Evolutionary conservation across 2,888 invertebrate species (phyloP).

Genomic region (Standfussiana lucernea): DNA sequence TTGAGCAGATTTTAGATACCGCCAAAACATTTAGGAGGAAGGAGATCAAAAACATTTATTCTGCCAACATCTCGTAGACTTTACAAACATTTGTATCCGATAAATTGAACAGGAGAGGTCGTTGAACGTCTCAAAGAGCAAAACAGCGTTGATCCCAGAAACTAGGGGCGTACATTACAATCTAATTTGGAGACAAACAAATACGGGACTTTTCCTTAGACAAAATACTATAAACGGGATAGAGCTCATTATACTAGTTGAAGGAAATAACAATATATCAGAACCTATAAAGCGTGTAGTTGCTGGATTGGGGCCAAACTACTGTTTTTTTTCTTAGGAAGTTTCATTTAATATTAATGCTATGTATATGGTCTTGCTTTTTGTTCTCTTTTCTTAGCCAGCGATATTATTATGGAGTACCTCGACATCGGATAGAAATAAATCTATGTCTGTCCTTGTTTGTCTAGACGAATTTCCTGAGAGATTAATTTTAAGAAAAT

Average conservation of each 20-base stretch:
- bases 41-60: conserved; percentile 9
- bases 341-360: conserved; percentile 58
- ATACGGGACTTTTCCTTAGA: conserved; percentile 25
- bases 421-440: conserved; percentile 1
- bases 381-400: conserved; percentile 20
- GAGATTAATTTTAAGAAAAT: neutral
- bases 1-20: conserved; percentile 24
- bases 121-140: conserved; percentile 56
- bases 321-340: conserved; percentile 45
- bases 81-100: conserved; percentile 35
- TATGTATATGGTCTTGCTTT: conserved; percentile 38
- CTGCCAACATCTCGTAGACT: conserved; percentile 20
- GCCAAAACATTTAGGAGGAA: conserved; percentile 26
- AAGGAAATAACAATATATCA: conserved; percentile 58
- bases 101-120: conserved; percentile 52
- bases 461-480: neutral
- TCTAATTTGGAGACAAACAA: conserved; percentile 51
- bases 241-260: conserved; percentile 43
- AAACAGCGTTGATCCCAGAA: conserved; percentile 54
- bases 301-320: conserved; percentile 59
- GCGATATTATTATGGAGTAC: neutral
- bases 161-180: conserved; percentile 61
- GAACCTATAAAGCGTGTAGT: conserved; percentile 46
- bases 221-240: conserved; percentile 55
- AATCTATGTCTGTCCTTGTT: conserved; percentile 5